Evolutionary conservation across 2,888 invertebrate species (phyloP), one percentile per base, ranked within the genome.

Genomic region (Drosophila ezoana): DNA sequence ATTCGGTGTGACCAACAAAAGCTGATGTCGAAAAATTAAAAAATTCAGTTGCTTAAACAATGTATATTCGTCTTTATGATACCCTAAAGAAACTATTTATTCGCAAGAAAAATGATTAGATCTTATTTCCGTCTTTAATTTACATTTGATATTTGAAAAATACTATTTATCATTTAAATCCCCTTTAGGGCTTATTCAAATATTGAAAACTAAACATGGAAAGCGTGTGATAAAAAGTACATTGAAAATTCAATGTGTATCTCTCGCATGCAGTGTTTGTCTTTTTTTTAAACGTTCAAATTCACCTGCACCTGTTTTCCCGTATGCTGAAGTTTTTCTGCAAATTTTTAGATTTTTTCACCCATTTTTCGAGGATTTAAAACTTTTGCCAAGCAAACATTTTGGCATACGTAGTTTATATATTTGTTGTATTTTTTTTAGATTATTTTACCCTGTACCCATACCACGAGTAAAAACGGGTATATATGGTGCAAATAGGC

Each of bases 251-350:
- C 14, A 44, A 37, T 43, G 51, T 33, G 33, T 13, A 14, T 45
- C 16, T 37, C 35, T 41, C 28, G 16, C n/a, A 20, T 6, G 33
- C 11, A 13, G 4, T 35, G 48, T 56, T 60, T 84, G 54, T 72
- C 66, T 63, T 85, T 75, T 70, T 58, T 64, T 47, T 51, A 71
- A 58, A 71, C 63, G 65, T 40, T 67, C 66, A 69, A 72, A 78
- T 71, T 84, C 85, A 81, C 83, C 87, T 87, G 85, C 87, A 84
- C 81, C 85, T 87, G 86, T 69, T 72, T 54, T 52, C 16, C 60
- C 57, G 54, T 65, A 60, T 67, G 72, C 43, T 45, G 38, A 47
- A 71, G 49, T 68, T 76, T 73, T 67, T 48, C 52, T 41, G 56
- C 51, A 63, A 66, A 67, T 72, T 80, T 73, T 61, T 62, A 51